Evolutionary conservation across 2,888 invertebrate genomes (phyloP).

Genomic region (Lagria hirta): DNA sequence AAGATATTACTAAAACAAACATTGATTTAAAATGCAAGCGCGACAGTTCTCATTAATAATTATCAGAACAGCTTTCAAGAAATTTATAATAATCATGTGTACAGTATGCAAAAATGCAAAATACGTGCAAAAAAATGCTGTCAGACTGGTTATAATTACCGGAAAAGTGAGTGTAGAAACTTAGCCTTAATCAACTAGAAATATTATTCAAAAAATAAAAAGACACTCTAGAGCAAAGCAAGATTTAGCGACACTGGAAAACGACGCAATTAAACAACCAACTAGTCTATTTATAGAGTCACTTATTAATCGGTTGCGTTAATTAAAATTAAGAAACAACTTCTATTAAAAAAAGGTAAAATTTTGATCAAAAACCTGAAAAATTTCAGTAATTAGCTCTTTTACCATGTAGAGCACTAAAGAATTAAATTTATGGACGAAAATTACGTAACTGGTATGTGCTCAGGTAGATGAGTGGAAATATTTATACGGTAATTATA

Average conservation of each 20-base stretch:
- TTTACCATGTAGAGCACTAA: too few relatives aligned
- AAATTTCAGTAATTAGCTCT: too few relatives aligned
- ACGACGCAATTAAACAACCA: slow-evolving; percentile 12
- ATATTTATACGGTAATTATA: slow-evolving; percentile 23
- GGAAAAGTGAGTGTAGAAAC: slow-evolving; percentile 30
- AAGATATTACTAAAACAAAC: slow-evolving; percentile 44
- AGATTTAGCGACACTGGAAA: slow-evolving; percentile 6
- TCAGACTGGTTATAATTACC: slow-evolving; percentile 29
- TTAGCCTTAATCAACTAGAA: slow-evolving; percentile 24
- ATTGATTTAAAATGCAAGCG: slow-evolving; percentile 32
- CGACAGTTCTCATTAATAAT: slow-evolving; percentile 29
- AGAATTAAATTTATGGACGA: too few relatives aligned
- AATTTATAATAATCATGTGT: slow-evolving; percentile 30
- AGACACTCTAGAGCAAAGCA: slow-evolving; percentile 2
- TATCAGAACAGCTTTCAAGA: slow-evolving; percentile 28
- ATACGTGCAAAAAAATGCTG: slow-evolving; percentile 24
- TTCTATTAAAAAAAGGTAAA: too few relatives aligned
- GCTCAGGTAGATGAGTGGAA: slow-evolving; percentile 19
- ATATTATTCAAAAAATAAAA: slow-evolving; percentile 15
- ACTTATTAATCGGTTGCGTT: too few relatives aligned
- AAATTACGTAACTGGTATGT: too few relatives aligned
- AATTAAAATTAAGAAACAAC: too few relatives aligned
- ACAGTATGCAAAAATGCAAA: slow-evolving; percentile 23
- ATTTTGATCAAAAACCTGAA: too few relatives aligned
- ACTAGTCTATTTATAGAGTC: slow-evolving; percentile 9